Conservation (phyloP, 2,888 invertebrate species). For the Cerceris ruficornis region DNA sequence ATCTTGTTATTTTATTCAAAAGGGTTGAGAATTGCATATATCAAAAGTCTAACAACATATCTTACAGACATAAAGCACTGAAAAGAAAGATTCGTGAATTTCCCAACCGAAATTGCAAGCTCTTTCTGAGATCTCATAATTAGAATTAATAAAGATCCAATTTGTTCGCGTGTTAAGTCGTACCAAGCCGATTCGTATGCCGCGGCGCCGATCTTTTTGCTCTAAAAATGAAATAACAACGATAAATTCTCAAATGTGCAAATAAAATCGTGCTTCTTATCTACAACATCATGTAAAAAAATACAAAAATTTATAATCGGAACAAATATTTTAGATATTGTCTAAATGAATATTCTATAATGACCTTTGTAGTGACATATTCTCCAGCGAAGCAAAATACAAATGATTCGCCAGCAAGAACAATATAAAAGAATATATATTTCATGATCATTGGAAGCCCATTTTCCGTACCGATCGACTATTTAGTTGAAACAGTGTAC, state of each 20-base stretch:
- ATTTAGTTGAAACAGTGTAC: constrained; percentile 2
- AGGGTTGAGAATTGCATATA: not conserved
- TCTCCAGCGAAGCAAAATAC: constrained; percentile 62
- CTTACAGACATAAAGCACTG: constrained; percentile 49
- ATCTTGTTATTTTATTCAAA: not conserved
- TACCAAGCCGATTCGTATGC: constrained; percentile 60
- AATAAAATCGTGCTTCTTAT: not conserved
- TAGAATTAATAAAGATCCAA: constrained; percentile 42
- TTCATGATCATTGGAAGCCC: constrained; percentile 32
- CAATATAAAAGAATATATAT: constrained; percentile 45
- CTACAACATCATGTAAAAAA: not conserved
- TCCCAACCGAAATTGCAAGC: constrained; percentile 49
- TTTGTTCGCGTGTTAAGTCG: constrained; percentile 39
- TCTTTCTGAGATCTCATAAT: constrained; percentile 56
- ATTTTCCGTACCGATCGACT: constrained; percentile 18
- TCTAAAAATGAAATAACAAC: constrained; percentile 35
- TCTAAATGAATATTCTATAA: not conserved
- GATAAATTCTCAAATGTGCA: not conserved
- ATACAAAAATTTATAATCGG: not conserved
- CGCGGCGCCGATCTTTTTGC: constrained; percentile 38
- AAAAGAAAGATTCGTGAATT: constrained; percentile 49
- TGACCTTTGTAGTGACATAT: constrained; percentile 55
- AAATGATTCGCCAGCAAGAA: constrained; percentile 52
- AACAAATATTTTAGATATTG: too few relatives aligned
- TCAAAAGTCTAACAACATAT: not conserved